Evolutionary conservation across 1,140 invertebrate species (phyloP).

Genomic region (Sarcophaga peregrina): DNA sequence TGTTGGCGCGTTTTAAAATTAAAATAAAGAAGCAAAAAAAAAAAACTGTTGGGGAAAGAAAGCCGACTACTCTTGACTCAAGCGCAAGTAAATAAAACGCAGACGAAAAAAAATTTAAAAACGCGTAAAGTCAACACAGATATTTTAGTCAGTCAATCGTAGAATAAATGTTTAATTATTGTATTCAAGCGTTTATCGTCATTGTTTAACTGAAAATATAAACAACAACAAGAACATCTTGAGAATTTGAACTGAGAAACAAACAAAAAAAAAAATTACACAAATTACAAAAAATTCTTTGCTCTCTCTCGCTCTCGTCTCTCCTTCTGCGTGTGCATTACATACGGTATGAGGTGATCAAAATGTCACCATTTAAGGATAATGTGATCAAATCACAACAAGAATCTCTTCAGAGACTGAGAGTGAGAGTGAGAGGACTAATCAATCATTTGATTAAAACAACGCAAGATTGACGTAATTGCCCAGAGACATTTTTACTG

Average conservation of each 20-base stretch:
- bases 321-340: too few relatives aligned
- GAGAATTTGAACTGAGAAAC: neutral
- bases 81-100: neutral
- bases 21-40: too few relatives aligned
- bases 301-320: too few relatives aligned
- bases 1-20: too few relatives aligned
- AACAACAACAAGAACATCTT: conserved; percentile 9
- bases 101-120: conserved; percentile 1
- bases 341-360: neutral
- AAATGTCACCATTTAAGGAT: neutral
- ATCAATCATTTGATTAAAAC: conserved; percentile 21
- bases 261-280: too few relatives aligned
- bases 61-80: neutral
- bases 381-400: neutral
- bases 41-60: neutral
- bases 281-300: too few relatives aligned
- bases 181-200: conserved; percentile 23
- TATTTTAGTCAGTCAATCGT: neutral
- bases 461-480: neutral
- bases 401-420: neutral
- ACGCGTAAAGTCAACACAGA: conserved; percentile 5
- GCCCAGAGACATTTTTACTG: neutral
- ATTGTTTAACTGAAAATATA: conserved; percentile 21
- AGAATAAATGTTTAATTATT: conserved; percentile 31
- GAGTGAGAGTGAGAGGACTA: neutral